Evolutionary conservation across 2,888 invertebrate species (phyloP).

Genomic region (Drosophila prostipennis): DNA sequence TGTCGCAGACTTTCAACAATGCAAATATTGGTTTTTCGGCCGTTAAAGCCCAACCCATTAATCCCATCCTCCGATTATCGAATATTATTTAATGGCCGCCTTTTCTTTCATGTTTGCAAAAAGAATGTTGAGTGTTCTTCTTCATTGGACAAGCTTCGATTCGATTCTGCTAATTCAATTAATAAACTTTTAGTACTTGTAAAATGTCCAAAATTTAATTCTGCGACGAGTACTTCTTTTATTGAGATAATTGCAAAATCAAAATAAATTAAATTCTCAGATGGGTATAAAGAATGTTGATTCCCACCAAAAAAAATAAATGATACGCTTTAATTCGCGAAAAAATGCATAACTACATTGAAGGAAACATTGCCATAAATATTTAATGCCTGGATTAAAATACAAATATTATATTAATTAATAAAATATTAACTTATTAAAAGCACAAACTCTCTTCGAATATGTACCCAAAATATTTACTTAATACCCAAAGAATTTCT

Average conservation of each 20-base stretch:
- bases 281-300: constrained; percentile 3
- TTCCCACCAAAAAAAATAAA: constrained; percentile 1
- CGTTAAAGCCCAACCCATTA: constrained; percentile 3
- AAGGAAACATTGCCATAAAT: not conserved
- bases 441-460: too few species aligned
- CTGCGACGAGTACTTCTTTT: constrained; percentile 8
- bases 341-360: not conserved
- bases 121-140: constrained; percentile 5
- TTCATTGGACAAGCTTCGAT: constrained; percentile 20
- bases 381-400: too few species aligned
- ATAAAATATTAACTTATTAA: too few species aligned
- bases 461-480: too few species aligned
- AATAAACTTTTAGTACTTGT: constrained; percentile 19
- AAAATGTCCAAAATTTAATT: constrained; percentile 10
- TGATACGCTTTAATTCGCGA: constrained; percentile 2
- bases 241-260: constrained; percentile 25
- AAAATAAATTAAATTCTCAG: constrained; percentile 4
- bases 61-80: not conserved
- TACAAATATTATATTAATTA: too few species aligned
- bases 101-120: constrained; percentile 31
- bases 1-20: constrained; percentile 48
- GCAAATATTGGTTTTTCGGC: constrained; percentile 50
- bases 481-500: not conserved
- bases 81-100: constrained; percentile 48
- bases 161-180: constrained; percentile 42